These are phyloP conservation scores for Camponotus vicinus DNA, from an alignment of 1,140 invertebrate genomes.

Conservation along the genomic window DNA sequence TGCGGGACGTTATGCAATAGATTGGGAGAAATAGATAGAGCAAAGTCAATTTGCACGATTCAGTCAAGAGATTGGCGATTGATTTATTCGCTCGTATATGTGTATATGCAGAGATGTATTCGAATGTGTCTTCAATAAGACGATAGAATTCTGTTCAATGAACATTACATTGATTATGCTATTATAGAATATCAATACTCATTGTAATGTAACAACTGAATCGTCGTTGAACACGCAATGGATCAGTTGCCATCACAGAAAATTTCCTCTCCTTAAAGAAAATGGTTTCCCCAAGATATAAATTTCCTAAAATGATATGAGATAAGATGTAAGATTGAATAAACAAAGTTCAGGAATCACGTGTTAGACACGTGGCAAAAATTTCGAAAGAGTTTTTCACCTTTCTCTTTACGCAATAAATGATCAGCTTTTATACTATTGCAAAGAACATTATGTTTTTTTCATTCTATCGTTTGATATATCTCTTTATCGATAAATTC, in stretches of 20 bases:
- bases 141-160: neutral
- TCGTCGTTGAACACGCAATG: no score
- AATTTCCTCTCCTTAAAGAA: neutral
- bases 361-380: neutral
- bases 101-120: neutral
- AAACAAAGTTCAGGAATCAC: neutral
- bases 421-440: neutral
- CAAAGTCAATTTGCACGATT: slow-evolving; percentile 31
- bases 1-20: slow-evolving; percentile 19
- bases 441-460: neutral
- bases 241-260: neutral
- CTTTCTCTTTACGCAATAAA: neutral
- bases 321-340: slow-evolving; percentile 27
- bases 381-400: neutral
- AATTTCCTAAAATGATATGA: neutral
- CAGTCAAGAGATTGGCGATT: slow-evolving; percentile 21
- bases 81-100: neutral
- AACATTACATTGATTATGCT: neutral
- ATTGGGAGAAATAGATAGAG: slow-evolving; percentile 16
- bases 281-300: neutral
- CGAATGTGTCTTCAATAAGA: neutral
- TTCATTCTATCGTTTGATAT: no score
- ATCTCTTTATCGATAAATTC: no score
- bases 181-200: slow-evolving; percentile 32
- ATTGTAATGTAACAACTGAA: neutral